These are phyloP conservation scores for Drosophila birchii DNA, from an alignment of 2,888 invertebrate species.

Conservation along the genomic window DNA sequence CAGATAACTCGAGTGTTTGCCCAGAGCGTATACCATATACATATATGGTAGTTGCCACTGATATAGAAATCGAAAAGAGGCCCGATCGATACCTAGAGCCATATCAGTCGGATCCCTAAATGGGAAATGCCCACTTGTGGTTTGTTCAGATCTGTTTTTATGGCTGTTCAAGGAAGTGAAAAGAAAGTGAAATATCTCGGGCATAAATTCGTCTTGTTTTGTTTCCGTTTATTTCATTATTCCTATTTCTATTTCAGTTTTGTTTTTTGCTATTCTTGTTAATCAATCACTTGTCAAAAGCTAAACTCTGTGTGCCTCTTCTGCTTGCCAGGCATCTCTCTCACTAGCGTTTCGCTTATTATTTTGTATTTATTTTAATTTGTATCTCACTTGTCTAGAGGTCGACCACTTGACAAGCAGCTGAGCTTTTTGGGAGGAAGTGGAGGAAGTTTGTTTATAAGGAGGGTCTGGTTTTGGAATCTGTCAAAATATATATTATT, in stretches of 20 bases:
- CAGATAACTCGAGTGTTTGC: conserved; percentile 20
- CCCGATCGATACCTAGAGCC: not conserved
- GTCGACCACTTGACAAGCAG: conserved; percentile 68
- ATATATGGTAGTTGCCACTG: not conserved
- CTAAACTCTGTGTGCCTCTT: conserved; percentile 5
- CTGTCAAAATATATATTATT: conserved; percentile 17
- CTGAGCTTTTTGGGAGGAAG: conserved; percentile 8
- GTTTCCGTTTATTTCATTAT: conserved; percentile 12
- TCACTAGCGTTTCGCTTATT: conserved; percentile 24
- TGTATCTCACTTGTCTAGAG: conserved; percentile 56
- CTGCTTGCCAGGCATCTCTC: not conserved
- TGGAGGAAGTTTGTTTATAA: conserved; percentile 30
- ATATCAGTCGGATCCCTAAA: conserved; percentile 12
- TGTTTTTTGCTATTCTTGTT: conserved; percentile 44
- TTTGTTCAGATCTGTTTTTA: not conserved
- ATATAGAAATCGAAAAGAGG: conserved; percentile 2
- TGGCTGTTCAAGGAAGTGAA: conserved; percentile 30
- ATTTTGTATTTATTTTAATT: conserved; percentile 49
- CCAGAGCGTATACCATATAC: not conserved
- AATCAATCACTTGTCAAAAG: conserved; percentile 70
- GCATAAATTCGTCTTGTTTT: conserved; percentile 17
- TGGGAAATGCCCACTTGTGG: conserved; percentile 26
- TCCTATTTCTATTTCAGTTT: conserved; percentile 41
- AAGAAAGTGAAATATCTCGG: conserved; percentile 23
- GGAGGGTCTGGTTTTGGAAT: conserved; percentile 6